Evolutionary conservation across 2,888 invertebrate genomes (phyloP), one percentile per base, ranked within the genome.

Genomic region (Lasioglossum pauxillum): DNA sequence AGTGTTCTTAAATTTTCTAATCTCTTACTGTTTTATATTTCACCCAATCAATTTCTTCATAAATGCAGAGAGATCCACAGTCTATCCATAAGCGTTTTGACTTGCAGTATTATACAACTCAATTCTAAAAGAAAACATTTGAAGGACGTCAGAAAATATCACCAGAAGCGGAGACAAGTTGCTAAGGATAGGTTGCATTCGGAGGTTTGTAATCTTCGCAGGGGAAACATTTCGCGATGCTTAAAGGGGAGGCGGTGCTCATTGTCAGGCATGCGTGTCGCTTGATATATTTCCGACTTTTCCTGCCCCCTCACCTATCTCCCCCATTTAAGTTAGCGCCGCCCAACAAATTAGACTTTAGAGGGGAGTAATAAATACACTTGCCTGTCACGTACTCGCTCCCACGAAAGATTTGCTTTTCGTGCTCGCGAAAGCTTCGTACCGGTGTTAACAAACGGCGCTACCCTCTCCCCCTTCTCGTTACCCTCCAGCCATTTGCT

Each of bases 291-390:
- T 16, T 14, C 38, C 53, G 44, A 82, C 74, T 80, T 75, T 75
- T 41, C 44, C 53, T 49, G 4, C 23, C n/a, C 10, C 57, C 57
- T 64, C 74, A 84, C 80, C 73, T 64, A 57, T 84, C 82, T 75
- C 49, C 78, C 41, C 72, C 77, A 38, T 27, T 83, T 57, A 71
- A 74, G 19, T 46, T 73, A 73, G 46, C 46, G 12, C 76, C 85
- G 71, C 67, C 80, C 76, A 75, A 57, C 86, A 84, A 91, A 91
- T 92, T 90, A 88, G 80, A 92, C 80, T 87, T 88, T 67, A 72
- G 72, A 75, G 76, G 46, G 44, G 49, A 72, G 83, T 74, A 84
- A 90, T 91, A 92, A 92, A 88, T 91, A 79, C 84, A 83, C 76
- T 88, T 88, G 85, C 86, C 83, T 82, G 87, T 89, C 88, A 86